A percentile compares a stretch with the other conserved stretches of the same genome.
phyloP scores from a whole-genome alignment of 2,113 vertebrate species.

The Corydoras sp. region DNA sequence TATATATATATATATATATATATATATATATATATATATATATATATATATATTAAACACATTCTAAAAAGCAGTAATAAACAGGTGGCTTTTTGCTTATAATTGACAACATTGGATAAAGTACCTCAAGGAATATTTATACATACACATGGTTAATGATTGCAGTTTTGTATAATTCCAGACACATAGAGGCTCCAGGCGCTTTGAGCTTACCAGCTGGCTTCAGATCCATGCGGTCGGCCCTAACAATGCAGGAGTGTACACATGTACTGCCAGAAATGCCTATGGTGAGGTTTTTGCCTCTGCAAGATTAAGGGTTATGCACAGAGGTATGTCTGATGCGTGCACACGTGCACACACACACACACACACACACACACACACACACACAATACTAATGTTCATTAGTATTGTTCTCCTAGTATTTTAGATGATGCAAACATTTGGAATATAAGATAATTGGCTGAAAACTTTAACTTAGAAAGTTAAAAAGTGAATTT shows the following conservation, averaged over 20 bases:
- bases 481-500: too few species aligned
- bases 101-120: too few species aligned
- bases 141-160: not conserved
- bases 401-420: too few species aligned
- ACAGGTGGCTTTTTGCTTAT: too few species aligned
- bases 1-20: too few species aligned
- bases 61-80: too few species aligned
- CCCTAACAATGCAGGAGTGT: constrained; percentile 46
- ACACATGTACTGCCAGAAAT: constrained; percentile 52
- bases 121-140: too few species aligned
- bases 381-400: not conserved
- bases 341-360: constrained; percentile 11
- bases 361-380: constrained; percentile 2
- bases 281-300: constrained; percentile 49
- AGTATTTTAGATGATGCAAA: too few species aligned
- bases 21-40: too few species aligned
- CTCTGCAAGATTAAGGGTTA: constrained; percentile 48
- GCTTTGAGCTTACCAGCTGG: constrained; percentile 51
- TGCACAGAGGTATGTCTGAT: constrained; percentile 44
- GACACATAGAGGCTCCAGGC: constrained; percentile 48
- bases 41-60: too few species aligned
- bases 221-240: constrained; percentile 49
- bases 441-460: too few species aligned
- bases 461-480: too few species aligned
- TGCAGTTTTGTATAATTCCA: constrained; percentile 38